Evolutionary conservation across 2,113 vertebrate species (phyloP).

Genomic region (Struthio camelus): DNA sequence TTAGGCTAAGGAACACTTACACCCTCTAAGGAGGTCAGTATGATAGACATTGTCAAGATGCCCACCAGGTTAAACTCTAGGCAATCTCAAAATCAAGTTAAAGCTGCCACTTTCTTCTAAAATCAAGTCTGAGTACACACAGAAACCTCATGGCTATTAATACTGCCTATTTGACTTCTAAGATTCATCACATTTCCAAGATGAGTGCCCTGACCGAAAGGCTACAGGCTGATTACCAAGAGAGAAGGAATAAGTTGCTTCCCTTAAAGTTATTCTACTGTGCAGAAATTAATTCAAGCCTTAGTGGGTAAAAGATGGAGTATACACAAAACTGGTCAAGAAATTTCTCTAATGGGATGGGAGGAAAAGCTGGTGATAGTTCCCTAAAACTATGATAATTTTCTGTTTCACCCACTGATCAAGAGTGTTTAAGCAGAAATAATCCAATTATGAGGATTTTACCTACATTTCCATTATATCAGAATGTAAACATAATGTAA

Average conservation of each 20-base stretch:
- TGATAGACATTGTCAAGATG: not conserved
- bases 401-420: not conserved
- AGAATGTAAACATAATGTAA: not conserved
- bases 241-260: not conserved
- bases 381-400: not conserved
- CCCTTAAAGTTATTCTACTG: not conserved
- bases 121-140: not conserved
- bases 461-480: not conserved
- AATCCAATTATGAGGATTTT: not conserved
- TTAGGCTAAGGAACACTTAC: not conserved
- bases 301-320: not conserved
- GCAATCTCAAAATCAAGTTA: conserved; percentile 26
- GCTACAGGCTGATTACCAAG: not conserved
- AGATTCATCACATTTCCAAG: not conserved
- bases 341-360: not conserved
- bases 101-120: conserved; percentile 30
- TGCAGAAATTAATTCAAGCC: not conserved
- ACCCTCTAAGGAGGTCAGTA: not conserved
- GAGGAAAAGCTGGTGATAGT: not conserved
- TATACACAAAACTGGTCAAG: not conserved
- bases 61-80: not conserved
- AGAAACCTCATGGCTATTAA: not conserved
- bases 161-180: not conserved
- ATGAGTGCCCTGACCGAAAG: not conserved
- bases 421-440: not conserved